Conservation (phyloP, 2,888 invertebrate genomes). For the Xestobium rufovillosum region DNA sequence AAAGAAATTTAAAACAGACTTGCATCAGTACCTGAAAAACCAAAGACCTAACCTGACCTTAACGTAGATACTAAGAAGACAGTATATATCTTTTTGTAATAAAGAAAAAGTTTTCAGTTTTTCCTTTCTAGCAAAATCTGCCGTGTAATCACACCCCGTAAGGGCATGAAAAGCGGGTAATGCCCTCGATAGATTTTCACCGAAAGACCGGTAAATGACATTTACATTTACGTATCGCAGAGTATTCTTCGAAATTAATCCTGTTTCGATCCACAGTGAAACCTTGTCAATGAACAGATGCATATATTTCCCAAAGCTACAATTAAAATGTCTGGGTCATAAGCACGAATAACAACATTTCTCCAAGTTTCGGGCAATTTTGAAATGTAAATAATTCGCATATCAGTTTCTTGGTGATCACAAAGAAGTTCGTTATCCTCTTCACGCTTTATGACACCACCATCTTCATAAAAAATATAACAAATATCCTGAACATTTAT, state of each 20-base stretch:
- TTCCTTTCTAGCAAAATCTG: constrained; percentile 22
- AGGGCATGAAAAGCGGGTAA: constrained; percentile 21
- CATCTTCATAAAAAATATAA: constrained; percentile 6
- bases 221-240: constrained; percentile 16
- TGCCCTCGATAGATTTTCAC: constrained; percentile 11
- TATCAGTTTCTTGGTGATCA: constrained; percentile 20
- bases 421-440: constrained; percentile 11
- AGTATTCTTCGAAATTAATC: no score
- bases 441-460: constrained; percentile 7
- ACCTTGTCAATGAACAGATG: constrained; percentile 13
- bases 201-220: constrained; percentile 15
- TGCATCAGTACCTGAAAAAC: no score
- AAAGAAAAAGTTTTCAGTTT: constrained; percentile 22
- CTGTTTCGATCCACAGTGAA: constrained; percentile 10
- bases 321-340: constrained; percentile 18
- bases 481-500: constrained; percentile 13
- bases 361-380: constrained; percentile 10
- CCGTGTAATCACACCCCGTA: constrained; percentile 22
- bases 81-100: constrained; percentile 17
- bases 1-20: no score
- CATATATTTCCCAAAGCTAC: constrained; percentile 18
- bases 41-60: no score
- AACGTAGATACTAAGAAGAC: no score
- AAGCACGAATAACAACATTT: constrained; percentile 17
- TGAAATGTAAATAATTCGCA: constrained; percentile 15